A percentile compares a stretch with the other conserved stretches of the same genome.
These are phyloP conservation scores for Oceanites oceanicus DNA, from an alignment of 2,113 vertebrate species.

Conservation along the genomic window DNA sequence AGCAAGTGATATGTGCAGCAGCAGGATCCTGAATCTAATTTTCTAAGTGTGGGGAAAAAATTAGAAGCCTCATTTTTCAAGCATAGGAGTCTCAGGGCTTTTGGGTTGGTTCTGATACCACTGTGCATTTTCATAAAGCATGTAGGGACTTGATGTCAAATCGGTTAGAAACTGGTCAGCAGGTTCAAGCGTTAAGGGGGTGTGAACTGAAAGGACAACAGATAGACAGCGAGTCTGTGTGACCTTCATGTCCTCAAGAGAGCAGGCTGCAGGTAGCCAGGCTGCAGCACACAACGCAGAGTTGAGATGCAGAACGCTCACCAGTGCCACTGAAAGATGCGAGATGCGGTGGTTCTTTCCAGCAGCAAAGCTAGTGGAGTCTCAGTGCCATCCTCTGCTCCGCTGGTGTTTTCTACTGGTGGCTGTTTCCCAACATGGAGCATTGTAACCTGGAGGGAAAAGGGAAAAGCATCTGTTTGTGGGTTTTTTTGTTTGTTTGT, in stretches of 20 bases:
- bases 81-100: too few relatives aligned
- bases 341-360: neutral
- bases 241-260: neutral
- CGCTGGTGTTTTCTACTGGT: neutral
- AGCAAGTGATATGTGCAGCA: neutral
- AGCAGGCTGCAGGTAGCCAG: too few relatives aligned
- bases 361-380: neutral
- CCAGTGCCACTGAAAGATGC: accelerated
- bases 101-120: neutral
- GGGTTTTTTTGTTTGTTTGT: neutral
- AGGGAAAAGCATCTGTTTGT: neutral
- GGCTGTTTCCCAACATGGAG: neutral
- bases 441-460: neutral
- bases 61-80: neutral
- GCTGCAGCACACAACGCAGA: neutral
- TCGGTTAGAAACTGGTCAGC: neutral
- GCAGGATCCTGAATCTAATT: neutral
- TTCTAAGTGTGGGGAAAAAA: neutral
- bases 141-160: neutral
- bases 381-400: neutral
- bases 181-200: neutral
- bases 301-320: neutral
- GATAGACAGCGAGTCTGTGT: neutral
- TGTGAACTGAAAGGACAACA: neutral
- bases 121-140: neutral